phyloP scores from a whole-genome alignment of 1,140 invertebrate species.

The Frieseomelitta varia region DNA sequence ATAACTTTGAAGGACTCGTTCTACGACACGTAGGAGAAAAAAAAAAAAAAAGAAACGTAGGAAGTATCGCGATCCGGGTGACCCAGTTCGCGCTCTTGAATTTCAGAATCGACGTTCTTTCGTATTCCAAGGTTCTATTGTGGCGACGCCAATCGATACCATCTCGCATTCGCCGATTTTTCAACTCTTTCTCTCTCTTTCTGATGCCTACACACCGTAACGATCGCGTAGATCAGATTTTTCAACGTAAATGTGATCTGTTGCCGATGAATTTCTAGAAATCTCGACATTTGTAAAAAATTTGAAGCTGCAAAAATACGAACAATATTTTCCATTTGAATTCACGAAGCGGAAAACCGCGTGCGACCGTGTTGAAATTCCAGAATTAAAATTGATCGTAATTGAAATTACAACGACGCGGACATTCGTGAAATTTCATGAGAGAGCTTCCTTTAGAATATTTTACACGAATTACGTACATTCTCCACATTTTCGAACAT shows the following conservation, averaged over 20 bases:
- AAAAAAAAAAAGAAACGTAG: conserved; percentile 30
- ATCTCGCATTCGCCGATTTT: not conserved
- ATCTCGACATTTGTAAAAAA: not conserved
- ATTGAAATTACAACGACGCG: too few species aligned
- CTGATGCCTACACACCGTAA: not conserved
- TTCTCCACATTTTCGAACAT: not conserved
- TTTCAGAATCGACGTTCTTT: conserved; percentile 51
- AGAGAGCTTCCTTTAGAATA: too few species aligned
- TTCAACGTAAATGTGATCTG: not conserved
- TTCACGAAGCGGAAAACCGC: too few species aligned
- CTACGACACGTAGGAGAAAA: not conserved
- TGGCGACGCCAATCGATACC: conserved; percentile 16
- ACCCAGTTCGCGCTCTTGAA: conserved; percentile 47
- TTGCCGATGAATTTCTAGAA: not conserved
- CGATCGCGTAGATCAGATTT: not conserved
- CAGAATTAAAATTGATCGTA: too few species aligned
- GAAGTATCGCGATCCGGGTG: conserved; percentile 41
- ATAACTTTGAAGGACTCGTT: conserved; percentile 41
- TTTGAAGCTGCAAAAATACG: not conserved
- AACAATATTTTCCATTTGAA: too few species aligned
- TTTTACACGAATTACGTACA: too few species aligned
- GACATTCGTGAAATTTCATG: too few species aligned
- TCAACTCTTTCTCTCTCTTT: not conserved
- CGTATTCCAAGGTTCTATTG: conserved; percentile 20
- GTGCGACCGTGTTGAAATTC: too few species aligned